A percentile compares a stretch with the other conserved stretches of the same genome.
Conservation (phyloP, 2,797 vertebrate genomes). For the Lagodon rhomboides region DNA sequence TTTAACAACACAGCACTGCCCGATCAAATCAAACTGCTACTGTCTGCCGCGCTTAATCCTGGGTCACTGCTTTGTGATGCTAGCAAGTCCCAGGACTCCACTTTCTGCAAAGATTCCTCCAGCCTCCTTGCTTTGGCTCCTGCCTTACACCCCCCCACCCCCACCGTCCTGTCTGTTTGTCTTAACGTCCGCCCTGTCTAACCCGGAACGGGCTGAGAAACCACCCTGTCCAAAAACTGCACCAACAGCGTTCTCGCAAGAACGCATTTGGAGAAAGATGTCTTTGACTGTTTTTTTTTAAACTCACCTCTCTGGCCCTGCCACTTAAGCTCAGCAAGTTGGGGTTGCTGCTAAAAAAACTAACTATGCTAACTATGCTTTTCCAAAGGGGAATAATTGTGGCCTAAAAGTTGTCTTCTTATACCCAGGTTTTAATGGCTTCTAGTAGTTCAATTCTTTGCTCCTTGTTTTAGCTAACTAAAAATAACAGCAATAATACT, state of each 20-base stretch:
- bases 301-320: slow-evolving; percentile 14
- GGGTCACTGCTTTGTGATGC: slow-evolving; percentile 77
- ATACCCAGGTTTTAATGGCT: background rate
- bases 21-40: slow-evolving; percentile 85
- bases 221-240: background rate
- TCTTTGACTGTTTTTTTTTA: slow-evolving; percentile 33
- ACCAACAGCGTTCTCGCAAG: slow-evolving; percentile 35
- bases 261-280: slow-evolving; percentile 23
- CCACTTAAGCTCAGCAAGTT: slow-evolving; percentile 5
- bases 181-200: slow-evolving; percentile 22
- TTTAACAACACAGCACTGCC: slow-evolving; percentile 83
- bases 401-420: background rate
- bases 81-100: slow-evolving; percentile 38
- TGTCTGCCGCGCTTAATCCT: slow-evolving; percentile 74
- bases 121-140: slow-evolving; percentile 12
- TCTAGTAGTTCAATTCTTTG: background rate
- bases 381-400: background rate
- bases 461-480: no score
- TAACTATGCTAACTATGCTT: background rate
- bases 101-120: slow-evolving; percentile 29
- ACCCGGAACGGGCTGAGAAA: slow-evolving; percentile 29
- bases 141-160: slow-evolving; percentile 38
- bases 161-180: slow-evolving; percentile 31
- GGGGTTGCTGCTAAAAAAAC: background rate
- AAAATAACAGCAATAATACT: no score